Evolutionary conservation across 2,888 invertebrate species (phyloP).

Genomic region (Mechanitis messenoides): DNA sequence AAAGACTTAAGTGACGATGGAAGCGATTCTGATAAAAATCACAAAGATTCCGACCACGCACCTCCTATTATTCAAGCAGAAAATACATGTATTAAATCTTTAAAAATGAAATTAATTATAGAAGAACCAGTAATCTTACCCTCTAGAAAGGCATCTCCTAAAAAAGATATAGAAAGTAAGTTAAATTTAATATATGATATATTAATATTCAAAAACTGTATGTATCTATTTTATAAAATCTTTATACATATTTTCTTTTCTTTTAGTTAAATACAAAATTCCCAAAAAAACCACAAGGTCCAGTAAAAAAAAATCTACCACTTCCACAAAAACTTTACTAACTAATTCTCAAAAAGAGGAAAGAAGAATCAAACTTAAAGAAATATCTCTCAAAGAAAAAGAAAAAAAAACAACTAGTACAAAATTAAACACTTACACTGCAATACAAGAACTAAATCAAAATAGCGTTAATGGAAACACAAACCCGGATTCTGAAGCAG

Average conservation of each 20-base stretch:
- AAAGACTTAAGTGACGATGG: no score
- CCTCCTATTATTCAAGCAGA: no score
- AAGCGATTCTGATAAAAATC: no score
- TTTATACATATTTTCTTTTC: slow-evolving; percentile 15
- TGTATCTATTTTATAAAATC: not conserved
- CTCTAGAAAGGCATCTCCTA: slow-evolving; percentile 8
- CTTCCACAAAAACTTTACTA: slow-evolving; percentile 39
- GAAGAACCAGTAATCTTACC: not conserved
- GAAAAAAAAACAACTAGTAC: slow-evolving; percentile 22
- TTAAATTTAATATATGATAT: not conserved
- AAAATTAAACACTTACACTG: slow-evolving; percentile 15
- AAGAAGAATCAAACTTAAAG: slow-evolving; percentile 70
- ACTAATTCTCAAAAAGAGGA: slow-evolving; percentile 58
- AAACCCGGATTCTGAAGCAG: not conserved
- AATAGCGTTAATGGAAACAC: not conserved
- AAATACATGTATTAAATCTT: no score
- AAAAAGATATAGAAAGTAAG: slow-evolving; percentile 7
- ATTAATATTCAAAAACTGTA: not conserved
- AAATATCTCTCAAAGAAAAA: slow-evolving; percentile 60
- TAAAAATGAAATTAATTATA: no score
- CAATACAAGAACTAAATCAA: slow-evolving; percentile 14
- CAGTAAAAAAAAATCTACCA: slow-evolving; percentile 35
- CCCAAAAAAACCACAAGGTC: slow-evolving; percentile 37
- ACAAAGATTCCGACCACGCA: no score
- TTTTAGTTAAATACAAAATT: slow-evolving; percentile 43